Conservation (phyloP, 1,140 invertebrate species). For the Hormaphis cornu region DNA sequence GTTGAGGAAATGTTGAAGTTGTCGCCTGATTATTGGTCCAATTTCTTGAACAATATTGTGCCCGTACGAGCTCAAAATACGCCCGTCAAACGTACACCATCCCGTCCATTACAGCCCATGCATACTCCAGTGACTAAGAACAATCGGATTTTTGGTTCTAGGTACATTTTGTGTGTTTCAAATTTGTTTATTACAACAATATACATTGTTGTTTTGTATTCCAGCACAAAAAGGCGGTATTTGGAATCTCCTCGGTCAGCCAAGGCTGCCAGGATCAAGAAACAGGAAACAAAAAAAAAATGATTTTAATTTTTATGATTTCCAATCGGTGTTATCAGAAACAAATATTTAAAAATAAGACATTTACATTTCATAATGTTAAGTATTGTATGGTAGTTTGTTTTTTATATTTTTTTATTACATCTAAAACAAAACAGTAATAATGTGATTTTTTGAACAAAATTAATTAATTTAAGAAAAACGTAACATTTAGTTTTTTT, state of each 20-base stretch:
- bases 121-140: slow-evolving; percentile 10
- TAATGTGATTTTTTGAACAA: not conserved
- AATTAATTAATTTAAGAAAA: not conserved
- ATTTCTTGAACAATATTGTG: slow-evolving; percentile 18
- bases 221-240: slow-evolving; percentile 17
- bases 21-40: slow-evolving; percentile 35
- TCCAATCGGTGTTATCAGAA: not conserved
- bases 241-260: slow-evolving; percentile 18
- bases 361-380: not conserved
- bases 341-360: too few relatives aligned
- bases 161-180: not conserved
- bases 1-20: slow-evolving; percentile 35
- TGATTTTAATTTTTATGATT: not conserved
- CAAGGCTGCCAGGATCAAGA: slow-evolving; percentile 24
- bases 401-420: not conserved
- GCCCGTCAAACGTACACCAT: not conserved
- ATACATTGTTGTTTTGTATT: not conserved
- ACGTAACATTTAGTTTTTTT: not conserved
- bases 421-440: not conserved
- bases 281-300: slow-evolving; percentile 6
- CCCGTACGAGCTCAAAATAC: slow-evolving; percentile 6
- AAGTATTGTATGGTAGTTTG: not conserved
- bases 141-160: slow-evolving; percentile 17
- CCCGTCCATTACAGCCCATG: slow-evolving; percentile 18
- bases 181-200: too few relatives aligned